Percentiles rank a stretch among this genome's conserved stretches.
Conservation (phyloP, 2,888 invertebrate genomes). For the Mesorhabditis spiculigera region DNA sequence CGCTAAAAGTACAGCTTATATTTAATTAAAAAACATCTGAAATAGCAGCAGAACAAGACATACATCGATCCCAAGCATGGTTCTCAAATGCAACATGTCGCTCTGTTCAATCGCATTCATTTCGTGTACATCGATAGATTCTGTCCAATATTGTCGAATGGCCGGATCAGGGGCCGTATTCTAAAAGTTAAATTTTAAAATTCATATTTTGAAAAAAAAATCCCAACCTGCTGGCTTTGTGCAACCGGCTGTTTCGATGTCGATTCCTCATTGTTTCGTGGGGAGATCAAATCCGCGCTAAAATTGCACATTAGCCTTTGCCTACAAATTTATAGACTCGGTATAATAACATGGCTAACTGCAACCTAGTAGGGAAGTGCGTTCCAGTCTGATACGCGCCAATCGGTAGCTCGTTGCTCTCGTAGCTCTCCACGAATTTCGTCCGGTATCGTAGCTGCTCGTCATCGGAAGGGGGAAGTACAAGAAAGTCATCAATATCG, state of each 20-base stretch:
- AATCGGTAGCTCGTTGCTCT: background rate
- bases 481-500: constrained; percentile 34
- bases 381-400: background rate
- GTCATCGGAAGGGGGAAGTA: constrained; percentile 32
- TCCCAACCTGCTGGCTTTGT: background rate
- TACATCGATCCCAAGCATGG: constrained; percentile 53
- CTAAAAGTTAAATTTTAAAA: background rate
- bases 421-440: constrained; percentile 5
- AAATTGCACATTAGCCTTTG: background rate
- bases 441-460: constrained; percentile 15
- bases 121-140: constrained; percentile 4
- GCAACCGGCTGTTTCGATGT: background rate
- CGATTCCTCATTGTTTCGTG: background rate
- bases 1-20: constrained; percentile 25
- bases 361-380: too few species aligned
- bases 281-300: background rate
- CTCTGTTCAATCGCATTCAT: constrained; percentile 8
- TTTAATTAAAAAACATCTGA: background rate
- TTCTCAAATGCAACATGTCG: constrained; percentile 22
- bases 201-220: background rate
- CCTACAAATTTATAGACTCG: too few species aligned
- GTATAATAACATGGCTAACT: too few species aligned
- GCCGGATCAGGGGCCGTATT: constrained; percentile 6
- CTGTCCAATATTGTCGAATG: background rate
- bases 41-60: background rate